These are phyloP conservation scores for Phlogophora meticulosa DNA, from an alignment of 2,888 invertebrate genomes.

Conservation along the genomic window DNA sequence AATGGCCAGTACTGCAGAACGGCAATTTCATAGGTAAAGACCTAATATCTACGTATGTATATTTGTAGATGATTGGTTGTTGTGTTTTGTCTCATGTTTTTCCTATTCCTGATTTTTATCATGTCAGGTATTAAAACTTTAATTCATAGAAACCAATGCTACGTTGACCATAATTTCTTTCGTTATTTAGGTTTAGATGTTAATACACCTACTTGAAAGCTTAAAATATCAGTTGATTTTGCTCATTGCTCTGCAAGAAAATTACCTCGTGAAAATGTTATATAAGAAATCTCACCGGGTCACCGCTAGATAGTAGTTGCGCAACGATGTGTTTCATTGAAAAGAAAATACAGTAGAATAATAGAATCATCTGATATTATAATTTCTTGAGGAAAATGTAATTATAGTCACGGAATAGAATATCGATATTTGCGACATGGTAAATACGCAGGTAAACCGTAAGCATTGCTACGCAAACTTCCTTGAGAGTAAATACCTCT, in stretches of 20 bases:
- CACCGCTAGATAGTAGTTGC: constrained; percentile 52
- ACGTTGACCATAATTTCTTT: too few species aligned
- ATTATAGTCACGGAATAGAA: neutral
- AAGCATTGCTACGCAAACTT: neutral
- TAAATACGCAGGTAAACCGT: constrained; percentile 23
- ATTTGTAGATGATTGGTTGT: too few species aligned
- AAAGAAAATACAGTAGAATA: constrained; percentile 29
- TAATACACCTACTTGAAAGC: too few species aligned
- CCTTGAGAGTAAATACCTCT: neutral
- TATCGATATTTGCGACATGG: neutral
- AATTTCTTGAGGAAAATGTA: constrained; percentile 25
- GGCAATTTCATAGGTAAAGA: too few species aligned
- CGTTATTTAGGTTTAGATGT: too few species aligned
- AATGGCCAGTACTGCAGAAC: too few species aligned
- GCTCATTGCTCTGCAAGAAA: constrained; percentile 9
- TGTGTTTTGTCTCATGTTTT: too few species aligned
- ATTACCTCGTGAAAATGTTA: constrained; percentile 31
- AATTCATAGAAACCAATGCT: too few species aligned
- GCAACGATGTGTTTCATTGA: constrained; percentile 34
- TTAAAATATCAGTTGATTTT: neutral
- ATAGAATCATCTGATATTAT: constrained; percentile 4
- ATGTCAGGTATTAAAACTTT: too few species aligned
- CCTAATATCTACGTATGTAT: too few species aligned
- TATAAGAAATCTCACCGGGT: constrained; percentile 47
- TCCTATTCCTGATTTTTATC: too few species aligned